phyloP scores from a whole-genome alignment of 2,113 vertebrate genomes.

The Hystrix brachyura region DNA sequence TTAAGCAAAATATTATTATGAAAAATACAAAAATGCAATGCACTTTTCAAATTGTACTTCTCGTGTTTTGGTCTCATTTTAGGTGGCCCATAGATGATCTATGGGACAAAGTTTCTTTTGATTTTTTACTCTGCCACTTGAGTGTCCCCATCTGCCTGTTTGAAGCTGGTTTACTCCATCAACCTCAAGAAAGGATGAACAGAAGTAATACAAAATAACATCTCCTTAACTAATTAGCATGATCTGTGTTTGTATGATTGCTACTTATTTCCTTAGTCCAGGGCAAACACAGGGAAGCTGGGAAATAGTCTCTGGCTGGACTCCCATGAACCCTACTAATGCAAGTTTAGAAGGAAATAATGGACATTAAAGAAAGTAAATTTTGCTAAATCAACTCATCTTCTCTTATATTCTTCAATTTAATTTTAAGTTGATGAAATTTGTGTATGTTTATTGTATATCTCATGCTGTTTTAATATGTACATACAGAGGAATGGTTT shows the following conservation, averaged over 20 bases:
- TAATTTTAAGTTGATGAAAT: background rate
- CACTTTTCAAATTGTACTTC: background rate
- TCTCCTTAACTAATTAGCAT: background rate
- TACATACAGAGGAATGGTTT: background rate
- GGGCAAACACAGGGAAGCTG: background rate
- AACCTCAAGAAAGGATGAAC: background rate
- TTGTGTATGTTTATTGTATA: background rate
- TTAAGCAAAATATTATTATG: background rate
- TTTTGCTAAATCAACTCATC: background rate
- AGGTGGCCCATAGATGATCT: background rate
- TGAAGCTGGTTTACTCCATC: background rate
- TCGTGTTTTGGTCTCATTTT: background rate
- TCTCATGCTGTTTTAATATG: background rate
- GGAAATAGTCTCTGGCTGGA: background rate
- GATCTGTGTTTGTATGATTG: background rate
- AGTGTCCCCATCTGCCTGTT: background rate
- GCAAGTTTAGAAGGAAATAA: background rate
- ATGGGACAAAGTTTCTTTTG: background rate
- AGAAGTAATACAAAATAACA: background rate
- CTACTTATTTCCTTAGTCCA: background rate
- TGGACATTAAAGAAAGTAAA: background rate
- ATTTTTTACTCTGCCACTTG: background rate
- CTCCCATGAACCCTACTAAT: background rate
- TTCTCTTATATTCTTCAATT: background rate
- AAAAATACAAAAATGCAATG: background rate